A percentile compares a stretch with the other conserved stretches of the same genome.
Evolutionary conservation across 1,140 invertebrate species (phyloP).

Genomic region (Hycleus cichorii): DNA sequence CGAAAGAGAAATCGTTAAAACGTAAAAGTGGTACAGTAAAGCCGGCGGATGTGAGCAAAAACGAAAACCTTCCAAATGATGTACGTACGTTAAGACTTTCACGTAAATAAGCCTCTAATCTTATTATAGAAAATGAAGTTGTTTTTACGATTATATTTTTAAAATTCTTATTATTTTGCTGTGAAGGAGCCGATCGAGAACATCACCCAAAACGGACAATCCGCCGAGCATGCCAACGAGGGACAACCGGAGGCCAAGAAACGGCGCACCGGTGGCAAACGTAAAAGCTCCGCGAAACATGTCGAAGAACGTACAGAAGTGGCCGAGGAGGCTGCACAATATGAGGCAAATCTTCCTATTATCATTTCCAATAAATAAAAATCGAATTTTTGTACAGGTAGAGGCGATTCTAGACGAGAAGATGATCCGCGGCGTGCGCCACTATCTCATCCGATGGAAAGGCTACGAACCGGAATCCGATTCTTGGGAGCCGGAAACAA

Average conservation of each 20-base stretch:
- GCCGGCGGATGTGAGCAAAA: too few relatives aligned
- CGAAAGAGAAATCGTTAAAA: too few relatives aligned
- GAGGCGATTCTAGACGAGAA: constrained; percentile 63
- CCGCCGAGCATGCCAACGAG: constrained; percentile 1
- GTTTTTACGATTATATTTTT: too few relatives aligned
- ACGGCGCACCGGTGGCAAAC: constrained; percentile 2
- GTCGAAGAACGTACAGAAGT: not conserved
- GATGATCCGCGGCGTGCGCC: constrained; percentile 55
- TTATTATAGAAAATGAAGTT: too few relatives aligned
- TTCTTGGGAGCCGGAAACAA: constrained; percentile 73
- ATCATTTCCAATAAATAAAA: not conserved
- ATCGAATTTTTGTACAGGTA: constrained; percentile 45
- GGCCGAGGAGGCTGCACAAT: not conserved
- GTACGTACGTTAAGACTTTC: too few relatives aligned
- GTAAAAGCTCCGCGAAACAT: constrained; percentile 12
- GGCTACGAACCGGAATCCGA: constrained; percentile 65
- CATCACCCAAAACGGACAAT: too few relatives aligned
- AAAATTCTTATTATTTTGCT: too few relatives aligned
- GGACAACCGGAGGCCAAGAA: constrained; percentile 11
- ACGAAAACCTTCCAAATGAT: too few relatives aligned
- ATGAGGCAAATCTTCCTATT: not conserved
- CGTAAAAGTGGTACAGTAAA: too few relatives aligned
- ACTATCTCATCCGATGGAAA: constrained; percentile 77
- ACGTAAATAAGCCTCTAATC: too few relatives aligned
- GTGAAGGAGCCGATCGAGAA: too few relatives aligned